Evolutionary conservation across 2,113 vertebrate species (phyloP), one percentile per base, ranked within the genome.

Genomic region (Cairina moschata): DNA sequence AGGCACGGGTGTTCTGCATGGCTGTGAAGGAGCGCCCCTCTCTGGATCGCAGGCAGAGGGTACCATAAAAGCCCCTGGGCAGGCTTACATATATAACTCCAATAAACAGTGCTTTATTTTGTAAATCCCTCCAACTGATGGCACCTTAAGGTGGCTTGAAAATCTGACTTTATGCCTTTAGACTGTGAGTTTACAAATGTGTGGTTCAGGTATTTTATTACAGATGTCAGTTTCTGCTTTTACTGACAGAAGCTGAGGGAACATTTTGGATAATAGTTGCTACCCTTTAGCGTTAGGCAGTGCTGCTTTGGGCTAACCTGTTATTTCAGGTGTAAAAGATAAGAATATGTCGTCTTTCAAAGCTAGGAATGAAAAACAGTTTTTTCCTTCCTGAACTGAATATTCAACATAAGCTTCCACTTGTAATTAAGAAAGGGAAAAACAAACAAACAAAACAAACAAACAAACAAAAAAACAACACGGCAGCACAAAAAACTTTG

Each of bases 241-340:
- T 18, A 3, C 44, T 17, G 46, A 2, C 52, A 25, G 22, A 1
- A 2, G 1, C 42, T 32, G 28, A 17, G 32, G 38, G 11, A 32
- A 31, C 5, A 54, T 46, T 44, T 58, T 32, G 20, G 60, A 28
- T 18, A 32, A 16, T 8, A 15, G 22, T 28, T 80, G 29, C 31
- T 40, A 3, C 12, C 17, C 2, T 5, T 22, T 3, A 1, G 58
- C 23, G n/a, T 42, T 46, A 71, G 0, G 0, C 52, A 3, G 6
- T 59, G n/a, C 8, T 18, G 3, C 52, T 29, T 72, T 13, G 56
- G 8, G 5, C n/a, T 28, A 15, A 84, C 38, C 22, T 5, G n/a
- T 20, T 5, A 13, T 12, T 83, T 42, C 52, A 58, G 14, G 13
- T 23, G 22, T 18, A 9, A 42, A 31, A 62, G 14, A 21, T 20